These are phyloP conservation scores for Phaenicophaeus curvirostris DNA, from an alignment of 2,797 vertebrate genomes.

Conservation along the genomic window DNA sequence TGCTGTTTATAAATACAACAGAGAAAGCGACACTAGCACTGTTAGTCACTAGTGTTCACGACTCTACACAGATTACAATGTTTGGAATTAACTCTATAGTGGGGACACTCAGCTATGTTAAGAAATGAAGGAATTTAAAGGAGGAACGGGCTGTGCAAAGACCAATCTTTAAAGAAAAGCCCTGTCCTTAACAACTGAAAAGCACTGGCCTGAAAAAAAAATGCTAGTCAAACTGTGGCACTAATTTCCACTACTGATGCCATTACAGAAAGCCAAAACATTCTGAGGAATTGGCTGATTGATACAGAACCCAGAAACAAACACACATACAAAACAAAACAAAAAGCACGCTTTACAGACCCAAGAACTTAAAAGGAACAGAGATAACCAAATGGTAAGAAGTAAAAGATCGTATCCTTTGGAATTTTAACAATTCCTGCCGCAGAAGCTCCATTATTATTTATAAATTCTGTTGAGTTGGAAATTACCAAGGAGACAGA, in stretches of 20 bases:
- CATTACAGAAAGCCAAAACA: not conserved
- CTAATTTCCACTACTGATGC: not conserved
- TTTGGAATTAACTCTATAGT: not conserved
- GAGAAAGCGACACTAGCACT: not conserved
- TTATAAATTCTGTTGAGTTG: not conserved
- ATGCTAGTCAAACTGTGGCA: not conserved
- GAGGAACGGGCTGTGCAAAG: not conserved
- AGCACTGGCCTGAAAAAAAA: not conserved
- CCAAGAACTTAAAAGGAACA: not conserved
- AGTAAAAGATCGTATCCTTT: not conserved
- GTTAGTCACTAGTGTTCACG: not conserved
- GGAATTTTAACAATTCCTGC: not conserved
- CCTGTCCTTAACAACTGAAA: not conserved
- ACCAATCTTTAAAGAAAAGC: not conserved
- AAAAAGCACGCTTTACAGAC: not conserved
- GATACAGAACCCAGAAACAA: not conserved
- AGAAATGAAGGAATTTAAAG: not conserved
- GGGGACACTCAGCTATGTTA: not conserved
- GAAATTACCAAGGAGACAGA: not conserved
- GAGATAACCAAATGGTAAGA: not conserved
- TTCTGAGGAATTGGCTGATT: not conserved
- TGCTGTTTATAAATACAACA: not conserved
- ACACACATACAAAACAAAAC: rapidly evolving
- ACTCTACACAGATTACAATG: not conserved
- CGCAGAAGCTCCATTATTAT: not conserved